Evolutionary conservation across 2,113 vertebrate species (phyloP).

Genomic region (Passer domesticus): DNA sequence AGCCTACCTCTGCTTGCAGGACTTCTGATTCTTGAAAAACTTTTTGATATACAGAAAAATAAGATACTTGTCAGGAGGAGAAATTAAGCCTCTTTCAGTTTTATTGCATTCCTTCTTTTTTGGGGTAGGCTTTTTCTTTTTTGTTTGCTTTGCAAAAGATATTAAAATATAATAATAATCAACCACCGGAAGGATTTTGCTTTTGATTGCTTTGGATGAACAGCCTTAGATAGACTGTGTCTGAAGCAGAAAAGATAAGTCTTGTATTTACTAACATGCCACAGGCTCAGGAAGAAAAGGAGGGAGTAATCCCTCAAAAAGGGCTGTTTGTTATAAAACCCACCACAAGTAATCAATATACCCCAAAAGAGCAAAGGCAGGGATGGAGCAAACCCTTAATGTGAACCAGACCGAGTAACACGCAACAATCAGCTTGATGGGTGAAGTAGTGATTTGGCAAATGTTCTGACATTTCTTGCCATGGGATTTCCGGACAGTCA

Average conservation of each 20-base stretch:
- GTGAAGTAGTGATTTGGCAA: conserved; percentile 61
- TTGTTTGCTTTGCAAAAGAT: background rate
- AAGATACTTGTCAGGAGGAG: conserved; percentile 8
- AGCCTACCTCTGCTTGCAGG: background rate
- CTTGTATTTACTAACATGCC: background rate
- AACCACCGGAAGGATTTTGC: background rate
- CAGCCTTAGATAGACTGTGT: background rate
- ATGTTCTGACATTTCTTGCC: conserved; percentile 27
- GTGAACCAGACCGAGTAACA: conserved; percentile 18
- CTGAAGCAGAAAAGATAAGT: conserved; percentile 1
- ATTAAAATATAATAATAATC: background rate
- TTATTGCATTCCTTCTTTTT: background rate
- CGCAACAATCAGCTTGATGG: conserved; percentile 29
- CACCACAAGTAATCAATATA: conserved; percentile 43
- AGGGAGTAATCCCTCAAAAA: background rate
- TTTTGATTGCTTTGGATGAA: background rate
- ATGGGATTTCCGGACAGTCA: conserved; percentile 40
- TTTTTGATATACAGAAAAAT: background rate
- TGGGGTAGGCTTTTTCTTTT: background rate
- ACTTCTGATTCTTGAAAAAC: background rate
- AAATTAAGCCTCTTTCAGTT: background rate
- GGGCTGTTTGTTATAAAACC: conserved; percentile 35
- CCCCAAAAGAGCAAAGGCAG: conserved; percentile 25
- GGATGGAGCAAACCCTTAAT: conserved; percentile 29
- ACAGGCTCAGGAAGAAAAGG: background rate